These are phyloP conservation scores for Benitochromis conjunctus DNA, from an alignment of 2,113 vertebrate species.

Conservation along the genomic window DNA sequence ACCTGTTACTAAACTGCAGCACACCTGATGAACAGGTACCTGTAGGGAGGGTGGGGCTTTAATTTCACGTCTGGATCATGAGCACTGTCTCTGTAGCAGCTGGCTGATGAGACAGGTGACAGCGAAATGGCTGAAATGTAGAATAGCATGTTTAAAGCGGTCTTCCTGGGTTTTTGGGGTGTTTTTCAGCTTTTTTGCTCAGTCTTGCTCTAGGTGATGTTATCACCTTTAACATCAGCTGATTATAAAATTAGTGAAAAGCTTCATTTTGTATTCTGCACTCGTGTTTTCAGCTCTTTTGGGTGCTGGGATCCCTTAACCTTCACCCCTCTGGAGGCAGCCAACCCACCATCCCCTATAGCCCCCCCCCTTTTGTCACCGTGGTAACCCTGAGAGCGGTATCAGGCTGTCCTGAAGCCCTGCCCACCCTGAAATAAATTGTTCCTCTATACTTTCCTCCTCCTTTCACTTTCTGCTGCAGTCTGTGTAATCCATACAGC, in stretches of 20 bases:
- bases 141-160: neutral
- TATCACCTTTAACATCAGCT: neutral
- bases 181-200: neutral
- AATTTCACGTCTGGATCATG: neutral
- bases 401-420: neutral
- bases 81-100: neutral
- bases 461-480: constrained; percentile 8
- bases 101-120: neutral
- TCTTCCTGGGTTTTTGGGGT: neutral
- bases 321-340: neutral
- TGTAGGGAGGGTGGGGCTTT: neutral
- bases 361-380: neutral
- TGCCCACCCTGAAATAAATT: neutral
- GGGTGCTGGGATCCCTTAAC: neutral
- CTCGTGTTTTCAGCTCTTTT: neutral
- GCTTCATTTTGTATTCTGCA: neutral
- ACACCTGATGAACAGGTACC: neutral
- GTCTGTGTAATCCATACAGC: constrained; percentile 32
- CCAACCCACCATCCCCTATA: neutral
- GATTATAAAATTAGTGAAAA: neutral
- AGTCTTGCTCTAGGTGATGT: neutral
- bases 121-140: neutral
- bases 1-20: neutral
- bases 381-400: neutral
- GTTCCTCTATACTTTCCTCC: neutral